These are phyloP conservation scores for Aphelenchoides avenae DNA, from an alignment of 1,140 invertebrate genomes.

Conservation along the genomic window DNA sequence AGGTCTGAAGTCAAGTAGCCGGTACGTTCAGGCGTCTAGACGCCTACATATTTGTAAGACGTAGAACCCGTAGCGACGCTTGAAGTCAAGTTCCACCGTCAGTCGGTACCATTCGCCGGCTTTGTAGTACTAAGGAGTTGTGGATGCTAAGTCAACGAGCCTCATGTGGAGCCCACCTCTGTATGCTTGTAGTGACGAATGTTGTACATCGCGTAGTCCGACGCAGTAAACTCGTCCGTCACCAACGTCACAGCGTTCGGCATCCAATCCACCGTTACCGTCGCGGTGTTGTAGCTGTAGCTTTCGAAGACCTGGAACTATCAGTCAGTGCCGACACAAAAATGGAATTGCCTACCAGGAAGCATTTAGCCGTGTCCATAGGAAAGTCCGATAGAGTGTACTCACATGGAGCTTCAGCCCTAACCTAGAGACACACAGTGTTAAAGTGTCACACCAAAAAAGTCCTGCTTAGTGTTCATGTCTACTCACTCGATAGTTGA, in stretches of 20 bases:
- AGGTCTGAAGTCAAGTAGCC: no score
- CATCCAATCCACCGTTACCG: constrained; percentile 57
- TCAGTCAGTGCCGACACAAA: not conserved
- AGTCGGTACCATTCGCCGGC: constrained; percentile 58
- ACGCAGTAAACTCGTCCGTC: constrained; percentile 38
- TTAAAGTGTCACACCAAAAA: no score
- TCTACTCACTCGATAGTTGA: constrained; percentile 54
- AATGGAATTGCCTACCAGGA: constrained; percentile 41
- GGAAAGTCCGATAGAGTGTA: constrained; percentile 54
- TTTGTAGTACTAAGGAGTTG: constrained; percentile 46
- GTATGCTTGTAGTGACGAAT: constrained; percentile 45
- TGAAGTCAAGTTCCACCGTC: constrained; percentile 53
- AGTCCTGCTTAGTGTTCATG: no score
- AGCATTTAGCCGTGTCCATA: constrained; percentile 49
- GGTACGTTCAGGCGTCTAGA: not conserved
- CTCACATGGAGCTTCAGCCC: constrained; percentile 53
- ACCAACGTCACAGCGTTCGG: constrained; percentile 44
- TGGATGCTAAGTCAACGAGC: not conserved
- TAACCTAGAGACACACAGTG: constrained; percentile 46
- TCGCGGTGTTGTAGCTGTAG: constrained; percentile 57
- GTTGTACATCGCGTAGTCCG: constrained; percentile 42
- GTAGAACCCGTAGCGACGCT: constrained; percentile 54
- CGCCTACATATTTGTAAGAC: constrained; percentile 50
- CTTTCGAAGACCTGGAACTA: constrained; percentile 51
- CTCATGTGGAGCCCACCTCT: constrained; percentile 28